These are phyloP conservation scores for Melieria omissa DNA, from an alignment of 2,888 invertebrate species.

Conservation along the genomic window DNA sequence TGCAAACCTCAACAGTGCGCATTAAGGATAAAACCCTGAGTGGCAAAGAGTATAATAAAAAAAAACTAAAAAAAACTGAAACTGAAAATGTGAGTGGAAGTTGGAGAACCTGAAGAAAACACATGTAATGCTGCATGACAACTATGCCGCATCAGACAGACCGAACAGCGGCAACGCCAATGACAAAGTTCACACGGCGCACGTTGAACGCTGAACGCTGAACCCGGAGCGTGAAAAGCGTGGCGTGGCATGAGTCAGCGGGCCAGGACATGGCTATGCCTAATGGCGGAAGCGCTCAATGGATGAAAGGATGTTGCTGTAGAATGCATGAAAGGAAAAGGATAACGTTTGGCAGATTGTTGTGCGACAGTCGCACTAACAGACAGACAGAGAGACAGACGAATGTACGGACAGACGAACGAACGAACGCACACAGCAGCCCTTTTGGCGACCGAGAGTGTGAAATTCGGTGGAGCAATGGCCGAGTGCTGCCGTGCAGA, in stretches of 20 bases:
- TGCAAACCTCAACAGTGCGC: constrained; percentile 15
- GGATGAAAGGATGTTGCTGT: constrained; percentile 10
- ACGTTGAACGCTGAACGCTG: neutral
- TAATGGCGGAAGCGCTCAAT: constrained; percentile 4
- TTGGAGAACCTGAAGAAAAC: constrained; percentile 8
- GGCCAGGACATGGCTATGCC: neutral
- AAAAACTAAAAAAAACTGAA: neutral
- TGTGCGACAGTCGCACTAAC: neutral
- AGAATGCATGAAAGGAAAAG: constrained; percentile 29
- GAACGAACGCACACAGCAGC: neutral
- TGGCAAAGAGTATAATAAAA: neutral
- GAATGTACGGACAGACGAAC: neutral
- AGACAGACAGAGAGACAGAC: neutral
- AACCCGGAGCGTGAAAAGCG: too few species aligned
- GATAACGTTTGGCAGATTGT: constrained; percentile 22
- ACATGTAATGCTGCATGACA: constrained; percentile 34
- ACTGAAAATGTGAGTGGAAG: neutral
- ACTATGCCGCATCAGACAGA: constrained; percentile 17
- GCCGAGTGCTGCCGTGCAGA: constrained; percentile 31
- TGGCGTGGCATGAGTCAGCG: too few species aligned
- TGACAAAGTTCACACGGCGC: neutral
- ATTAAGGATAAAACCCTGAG: constrained; percentile 23
- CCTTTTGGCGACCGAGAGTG: too few species aligned
- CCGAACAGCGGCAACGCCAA: constrained; percentile 4
- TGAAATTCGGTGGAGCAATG: neutral